Base-by-base conservation (phyloP, 2,888 invertebrate genomes). In the Allygus modestus region DNA sequence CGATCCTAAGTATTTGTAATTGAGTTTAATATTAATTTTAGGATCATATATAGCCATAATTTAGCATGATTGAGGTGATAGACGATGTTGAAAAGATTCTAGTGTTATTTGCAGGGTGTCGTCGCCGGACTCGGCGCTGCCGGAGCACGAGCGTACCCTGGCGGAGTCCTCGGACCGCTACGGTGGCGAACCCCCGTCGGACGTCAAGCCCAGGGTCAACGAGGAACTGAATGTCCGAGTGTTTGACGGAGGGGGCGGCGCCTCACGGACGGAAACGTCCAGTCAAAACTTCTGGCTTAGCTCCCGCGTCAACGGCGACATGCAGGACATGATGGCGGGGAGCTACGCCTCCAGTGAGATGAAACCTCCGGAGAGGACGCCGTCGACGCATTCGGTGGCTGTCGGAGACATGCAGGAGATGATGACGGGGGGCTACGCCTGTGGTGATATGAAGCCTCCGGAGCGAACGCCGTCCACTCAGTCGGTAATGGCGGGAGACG, bases 221-320 rank as follows among this genome's bases (percentile, higher is more conserved):
- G 90, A 90, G 86, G 91, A 92, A 77, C 90, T 92, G 83, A 92
- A 92, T 86, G 92, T 92, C 87, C 92, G 92, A 84, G 93, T 93
- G 28, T 93, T 93, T 88, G 93, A 93, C 87, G 93, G 91, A 9
- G 91, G 90, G 86, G 91, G 91, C 85, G 88, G 89, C 61, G 83
- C 84, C 82, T 77, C 75, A 54, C 83, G 85, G 82, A n/a, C 79
- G 71, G 86, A 86, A 43, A 85, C 87, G 15, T 43, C 61, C 15
- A 43, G 46, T 23, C 86, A 88, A 83, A 71, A 85, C 82, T 85
- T 85, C 77, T 86, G 86, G 86, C 61, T 58, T 12, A 81, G 87
- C 89, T 85, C 90, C 20, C 79, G 79, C 20, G 58, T 79, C 7
- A 79, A 79, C 28, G 58, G 79, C 23, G 79, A 79, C 33, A 31